Conservation (phyloP, 2,113 vertebrate species). For the Xiphias gladius region DNA sequence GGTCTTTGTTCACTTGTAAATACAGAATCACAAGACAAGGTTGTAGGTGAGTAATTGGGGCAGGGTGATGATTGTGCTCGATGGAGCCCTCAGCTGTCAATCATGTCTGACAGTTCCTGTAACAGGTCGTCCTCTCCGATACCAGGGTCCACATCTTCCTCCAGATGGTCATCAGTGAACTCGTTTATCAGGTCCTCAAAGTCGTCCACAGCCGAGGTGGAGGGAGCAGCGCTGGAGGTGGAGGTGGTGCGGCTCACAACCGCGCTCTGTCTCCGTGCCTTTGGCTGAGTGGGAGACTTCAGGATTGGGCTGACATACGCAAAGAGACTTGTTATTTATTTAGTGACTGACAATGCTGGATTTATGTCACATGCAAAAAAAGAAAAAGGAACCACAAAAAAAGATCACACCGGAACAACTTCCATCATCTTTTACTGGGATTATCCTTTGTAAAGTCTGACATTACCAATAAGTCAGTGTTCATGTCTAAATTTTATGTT, state of each 20-base stretch:
- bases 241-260: slow-evolving; percentile 68
- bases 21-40: slow-evolving; percentile 12
- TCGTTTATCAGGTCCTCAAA: slow-evolving; percentile 95
- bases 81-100: slow-evolving; percentile 86
- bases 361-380: background rate
- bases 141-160: slow-evolving; percentile 90
- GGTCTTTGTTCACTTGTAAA: slow-evolving; percentile 1
- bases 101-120: slow-evolving; percentile 96
- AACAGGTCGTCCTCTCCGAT: slow-evolving; percentile 95
- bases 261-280: slow-evolving; percentile 83
- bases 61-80: background rate
- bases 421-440: no score
- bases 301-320: slow-evolving; percentile 47
- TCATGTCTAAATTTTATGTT: no score
- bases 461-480: background rate
- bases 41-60: background rate
- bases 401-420: no score
- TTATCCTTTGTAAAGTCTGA: no score
- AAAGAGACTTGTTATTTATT: slow-evolving; percentile 4
- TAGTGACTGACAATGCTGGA: background rate
- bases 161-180: slow-evolving; percentile 92
- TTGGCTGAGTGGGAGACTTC: slow-evolving; percentile 66
- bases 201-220: slow-evolving; percentile 87
- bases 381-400: no score
- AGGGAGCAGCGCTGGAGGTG: slow-evolving; percentile 57